Percentiles rank a stretch among this genome's conserved stretches.
These are phyloP conservation scores for Notarius quadriscutis DNA, from an alignment of 2,113 vertebrate species.

Conservation along the genomic window DNA sequence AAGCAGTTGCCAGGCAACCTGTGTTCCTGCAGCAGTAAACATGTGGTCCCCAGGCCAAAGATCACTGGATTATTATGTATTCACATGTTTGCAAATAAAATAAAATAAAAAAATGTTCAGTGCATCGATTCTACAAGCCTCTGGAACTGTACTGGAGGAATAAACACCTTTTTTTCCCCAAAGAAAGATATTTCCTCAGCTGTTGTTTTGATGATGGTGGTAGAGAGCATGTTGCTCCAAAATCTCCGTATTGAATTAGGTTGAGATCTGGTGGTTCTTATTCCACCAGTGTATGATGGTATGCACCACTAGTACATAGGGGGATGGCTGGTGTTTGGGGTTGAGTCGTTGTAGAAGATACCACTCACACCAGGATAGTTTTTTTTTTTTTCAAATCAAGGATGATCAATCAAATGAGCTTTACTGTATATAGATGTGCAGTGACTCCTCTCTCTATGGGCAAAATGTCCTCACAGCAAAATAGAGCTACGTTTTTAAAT, in stretches of 20 bases:
- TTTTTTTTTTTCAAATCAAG: neutral
- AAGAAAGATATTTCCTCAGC: neutral
- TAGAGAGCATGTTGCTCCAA: neutral
- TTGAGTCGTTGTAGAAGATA: neutral
- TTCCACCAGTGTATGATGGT: neutral
- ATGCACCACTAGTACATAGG: neutral
- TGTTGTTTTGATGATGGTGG: neutral
- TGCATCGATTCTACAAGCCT: neutral
- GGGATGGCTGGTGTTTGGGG: neutral
- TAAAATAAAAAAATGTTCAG: neutral
- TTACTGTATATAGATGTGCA: neutral
- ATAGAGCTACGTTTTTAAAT: neutral
- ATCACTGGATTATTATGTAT: slow-evolving; percentile 46
- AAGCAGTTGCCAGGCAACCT: slow-evolving; percentile 52
- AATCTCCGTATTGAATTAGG: neutral
- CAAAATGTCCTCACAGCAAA: neutral
- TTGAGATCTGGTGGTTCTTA: neutral
- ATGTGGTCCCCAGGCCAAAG: slow-evolving; percentile 40
- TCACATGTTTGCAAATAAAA: slow-evolving; percentile 33
- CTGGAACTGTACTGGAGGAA: neutral
- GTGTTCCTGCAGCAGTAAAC: slow-evolving; percentile 45
- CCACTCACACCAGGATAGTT: neutral
- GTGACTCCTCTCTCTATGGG: neutral
- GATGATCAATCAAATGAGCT: neutral
- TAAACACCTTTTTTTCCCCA: neutral